Evolutionary conservation across 2,888 invertebrate genomes (phyloP), one percentile per base, ranked within the genome.

Genomic region (Bombyx huttoni): DNA sequence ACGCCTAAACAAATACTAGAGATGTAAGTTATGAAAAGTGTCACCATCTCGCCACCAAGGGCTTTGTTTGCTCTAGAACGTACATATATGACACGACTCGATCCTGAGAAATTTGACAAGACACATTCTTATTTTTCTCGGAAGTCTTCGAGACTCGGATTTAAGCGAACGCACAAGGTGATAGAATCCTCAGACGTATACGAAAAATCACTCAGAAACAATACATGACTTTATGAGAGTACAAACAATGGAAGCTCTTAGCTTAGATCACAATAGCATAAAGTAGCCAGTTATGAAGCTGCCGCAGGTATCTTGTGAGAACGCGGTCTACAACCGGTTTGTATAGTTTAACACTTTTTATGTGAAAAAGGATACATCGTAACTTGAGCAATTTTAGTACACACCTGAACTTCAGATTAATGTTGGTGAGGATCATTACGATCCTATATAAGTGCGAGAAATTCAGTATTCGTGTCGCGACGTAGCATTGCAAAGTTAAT

Each of bases 191-290:
- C 59, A 60, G 51, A 63, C 63, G 60, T 65, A 62, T 65, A 80
- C 69, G 77, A 79, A 70, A 78, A 78, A 75, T 75, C 71, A 75
- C 75, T 49, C 73, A 72, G 66, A 81, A 75, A 85, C 84, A 85
- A 82, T 85, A 80, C 76, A 61, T 64, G 63, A 64, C 76, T 86
- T 87, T 86, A 85, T 87, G 77, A 78, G 60, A 61, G 64, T 68
- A 46, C 6, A 46, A 54, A 55, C 60, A 68, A 71, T 70, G 72
- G 75, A 77, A 70, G 68, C 78, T 74, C 75, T 81, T 85, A 83
- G 82, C 69, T 77, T 78, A 84, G 84, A 79, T 79, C 81, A 86
- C 85, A 85, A 86, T 83, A 77, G 84, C 80, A 81, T 81, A 81
- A 82, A 84, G 78, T 80, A 78, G 79, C 80, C 81, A 79, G 85